A percentile compares a stretch with the other conserved stretches of the same genome.
phyloP scores from a whole-genome alignment of 2,888 invertebrate species.

The Cephus pygmeus region DNA sequence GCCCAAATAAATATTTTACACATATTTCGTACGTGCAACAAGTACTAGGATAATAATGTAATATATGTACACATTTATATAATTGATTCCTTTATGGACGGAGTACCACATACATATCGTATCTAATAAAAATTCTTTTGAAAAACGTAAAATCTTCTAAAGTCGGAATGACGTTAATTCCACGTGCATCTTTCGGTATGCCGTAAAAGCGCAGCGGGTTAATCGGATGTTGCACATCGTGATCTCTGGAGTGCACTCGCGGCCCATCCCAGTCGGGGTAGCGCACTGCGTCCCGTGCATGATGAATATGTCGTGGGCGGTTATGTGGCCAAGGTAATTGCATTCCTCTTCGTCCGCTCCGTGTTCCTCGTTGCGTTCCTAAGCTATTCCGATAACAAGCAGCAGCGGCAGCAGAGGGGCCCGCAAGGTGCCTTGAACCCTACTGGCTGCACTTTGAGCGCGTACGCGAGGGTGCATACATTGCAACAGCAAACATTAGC shows the following conservation, averaged over 20 bases:
- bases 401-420: neutral
- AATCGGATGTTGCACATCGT: conserved; percentile 1
- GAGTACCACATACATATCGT: neutral
- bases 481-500: conserved; percentile 53
- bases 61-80: neutral
- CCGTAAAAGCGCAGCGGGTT: neutral
- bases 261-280: conserved; percentile 39
- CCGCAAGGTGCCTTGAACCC: neutral
- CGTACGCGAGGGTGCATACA: conserved; percentile 57
- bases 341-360: conserved; percentile 34
- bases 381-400: neutral
- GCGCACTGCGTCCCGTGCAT: conserved; percentile 35
- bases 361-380: conserved; percentile 3
- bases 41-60: neutral
- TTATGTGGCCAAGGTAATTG: conserved; percentile 51
- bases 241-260: conserved; percentile 40
- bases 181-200: neutral
- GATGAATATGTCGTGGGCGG: conserved; percentile 47
- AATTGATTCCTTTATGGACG: neutral
- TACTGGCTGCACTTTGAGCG: conserved; percentile 33
- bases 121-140: neutral
- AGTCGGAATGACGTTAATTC: neutral
- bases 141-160: neutral
- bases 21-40: neutral
- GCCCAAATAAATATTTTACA: no score